Percentiles rank a stretch among this genome's conserved stretches.
Conservation (phyloP, 2,113 vertebrate genomes). For the Ptyas mucosa region DNA sequence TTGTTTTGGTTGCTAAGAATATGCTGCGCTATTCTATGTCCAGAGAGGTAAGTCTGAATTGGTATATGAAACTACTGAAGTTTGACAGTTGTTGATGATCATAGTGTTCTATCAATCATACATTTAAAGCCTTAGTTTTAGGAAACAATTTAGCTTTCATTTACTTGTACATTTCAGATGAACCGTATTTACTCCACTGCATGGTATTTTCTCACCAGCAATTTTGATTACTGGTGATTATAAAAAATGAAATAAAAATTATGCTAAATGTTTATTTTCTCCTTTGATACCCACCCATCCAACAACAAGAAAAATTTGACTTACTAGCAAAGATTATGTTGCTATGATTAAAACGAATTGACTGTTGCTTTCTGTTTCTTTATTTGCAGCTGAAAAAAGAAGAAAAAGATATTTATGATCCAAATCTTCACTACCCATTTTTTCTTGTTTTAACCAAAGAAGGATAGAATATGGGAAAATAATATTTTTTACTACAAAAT, state of each 20-base stretch:
- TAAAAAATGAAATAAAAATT: slow-evolving; percentile 13
- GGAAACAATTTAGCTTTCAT: slow-evolving; percentile 40
- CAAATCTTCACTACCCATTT: slow-evolving; percentile 93
- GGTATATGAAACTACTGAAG: slow-evolving; percentile 24
- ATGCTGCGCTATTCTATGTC: slow-evolving; percentile 23
- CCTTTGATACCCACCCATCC: not conserved
- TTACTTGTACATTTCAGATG: slow-evolving; percentile 27
- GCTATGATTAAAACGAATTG: slow-evolving; percentile 33
- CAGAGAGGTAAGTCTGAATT: slow-evolving; percentile 39
- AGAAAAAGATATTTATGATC: slow-evolving; percentile 84
- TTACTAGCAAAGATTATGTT: slow-evolving; percentile 27
- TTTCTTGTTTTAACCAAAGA: slow-evolving; percentile 84
- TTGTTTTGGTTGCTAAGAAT: slow-evolving; percentile 11
- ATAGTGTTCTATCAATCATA: slow-evolving; percentile 30
- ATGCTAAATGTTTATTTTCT: slow-evolving; percentile 31
- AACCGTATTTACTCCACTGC: not conserved
- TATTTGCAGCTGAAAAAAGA: slow-evolving; percentile 88
- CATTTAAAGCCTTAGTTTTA: slow-evolving; percentile 15
- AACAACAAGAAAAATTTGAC: not conserved
- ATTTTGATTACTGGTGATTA: not conserved
- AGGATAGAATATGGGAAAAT: slow-evolving; percentile 60
- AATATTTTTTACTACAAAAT: slow-evolving; percentile 23
- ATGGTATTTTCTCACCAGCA: slow-evolving; percentile 8
- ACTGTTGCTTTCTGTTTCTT: slow-evolving; percentile 36
- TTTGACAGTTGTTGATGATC: slow-evolving; percentile 25